Conservation (phyloP, 2,113 vertebrate genomes). For the Martes martes region DNA sequence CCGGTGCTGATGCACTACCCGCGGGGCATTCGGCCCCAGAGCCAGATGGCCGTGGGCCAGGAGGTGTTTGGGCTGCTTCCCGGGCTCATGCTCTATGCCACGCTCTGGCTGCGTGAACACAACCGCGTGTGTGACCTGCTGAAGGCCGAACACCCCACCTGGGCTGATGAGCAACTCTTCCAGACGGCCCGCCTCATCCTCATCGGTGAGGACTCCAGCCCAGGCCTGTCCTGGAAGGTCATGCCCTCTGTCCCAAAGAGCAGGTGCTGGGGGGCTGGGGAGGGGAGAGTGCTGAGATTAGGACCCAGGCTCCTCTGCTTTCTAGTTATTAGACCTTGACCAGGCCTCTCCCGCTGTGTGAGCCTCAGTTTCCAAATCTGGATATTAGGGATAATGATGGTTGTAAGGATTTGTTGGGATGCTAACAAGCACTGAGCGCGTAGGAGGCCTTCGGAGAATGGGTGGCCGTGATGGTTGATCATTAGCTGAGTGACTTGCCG, state of each 20-base stretch:
- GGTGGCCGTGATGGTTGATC: not conserved
- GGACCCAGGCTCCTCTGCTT: not conserved
- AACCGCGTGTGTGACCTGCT: constrained; percentile 95
- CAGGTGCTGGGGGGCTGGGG: not conserved
- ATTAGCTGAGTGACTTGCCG: not conserved
- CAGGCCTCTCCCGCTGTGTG: not conserved
- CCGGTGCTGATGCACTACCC: constrained; percentile 92
- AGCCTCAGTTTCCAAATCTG: not conserved
- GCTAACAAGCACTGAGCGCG: not conserved
- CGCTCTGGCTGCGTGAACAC: constrained; percentile 95
- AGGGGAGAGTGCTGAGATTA: not conserved
- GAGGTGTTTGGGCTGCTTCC: constrained; percentile 94
- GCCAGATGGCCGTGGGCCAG: constrained; percentile 90
- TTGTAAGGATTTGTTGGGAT: not conserved
- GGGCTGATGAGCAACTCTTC: constrained; percentile 96
- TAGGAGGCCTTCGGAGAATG: not conserved
- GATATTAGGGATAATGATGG: not conserved
- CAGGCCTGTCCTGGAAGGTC: not conserved
- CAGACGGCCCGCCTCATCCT: constrained; percentile 95
- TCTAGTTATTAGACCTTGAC: not conserved
- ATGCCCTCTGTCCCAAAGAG: not conserved
- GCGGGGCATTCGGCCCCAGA: constrained; percentile 49
- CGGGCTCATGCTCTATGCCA: constrained; percentile 90
- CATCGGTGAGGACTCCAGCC: constrained; percentile 86
- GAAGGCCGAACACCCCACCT: constrained; percentile 91